Percentiles rank a stretch among this genome's conserved stretches.
Conservation (phyloP, 1,140 invertebrate species). For the Pseudomyrmex sp. region DNA sequence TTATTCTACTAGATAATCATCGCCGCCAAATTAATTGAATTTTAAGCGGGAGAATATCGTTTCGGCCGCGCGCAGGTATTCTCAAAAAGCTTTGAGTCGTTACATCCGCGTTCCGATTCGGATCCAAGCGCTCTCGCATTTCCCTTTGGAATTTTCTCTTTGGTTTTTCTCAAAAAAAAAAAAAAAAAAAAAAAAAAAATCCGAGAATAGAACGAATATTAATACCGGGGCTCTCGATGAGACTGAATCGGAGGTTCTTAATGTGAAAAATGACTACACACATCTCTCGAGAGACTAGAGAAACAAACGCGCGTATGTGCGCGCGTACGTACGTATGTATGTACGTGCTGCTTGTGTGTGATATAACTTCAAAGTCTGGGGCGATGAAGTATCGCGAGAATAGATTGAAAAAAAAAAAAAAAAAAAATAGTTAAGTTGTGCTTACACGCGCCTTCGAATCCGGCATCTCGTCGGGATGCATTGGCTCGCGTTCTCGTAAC, state of each 20-base stretch:
- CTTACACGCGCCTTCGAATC: constrained; percentile 36
- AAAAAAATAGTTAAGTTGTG: not conserved
- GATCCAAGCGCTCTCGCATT: not conserved
- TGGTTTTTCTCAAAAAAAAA: not conserved
- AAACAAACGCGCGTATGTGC: not conserved
- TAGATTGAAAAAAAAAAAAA: not conserved
- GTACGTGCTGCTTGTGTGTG: not conserved
- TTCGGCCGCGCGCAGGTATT: constrained; percentile 3
- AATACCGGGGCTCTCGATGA: not conserved
- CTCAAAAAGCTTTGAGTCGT: not conserved
- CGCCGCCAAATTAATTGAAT: constrained; percentile 75
- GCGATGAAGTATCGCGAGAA: constrained; percentile 34
- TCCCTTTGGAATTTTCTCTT: too few species aligned
- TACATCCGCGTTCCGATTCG: not conserved
- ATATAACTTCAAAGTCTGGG: not conserved
- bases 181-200: too few species aligned
- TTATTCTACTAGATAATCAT: constrained; percentile 74
- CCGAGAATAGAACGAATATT: constrained; percentile 6
- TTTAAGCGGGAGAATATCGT: constrained; percentile 60
- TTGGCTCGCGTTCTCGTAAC: constrained; percentile 29
- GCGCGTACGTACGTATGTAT: too few species aligned
- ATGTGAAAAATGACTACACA: constrained; percentile 14
- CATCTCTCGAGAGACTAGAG: not conserved
- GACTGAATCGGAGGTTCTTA: not conserved
- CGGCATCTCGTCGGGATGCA: constrained; percentile 29